Percentiles rank a stretch among this genome's conserved stretches.
phyloP scores from a whole-genome alignment of 2,888 invertebrate species.

The Balanococcus diminutus region DNA sequence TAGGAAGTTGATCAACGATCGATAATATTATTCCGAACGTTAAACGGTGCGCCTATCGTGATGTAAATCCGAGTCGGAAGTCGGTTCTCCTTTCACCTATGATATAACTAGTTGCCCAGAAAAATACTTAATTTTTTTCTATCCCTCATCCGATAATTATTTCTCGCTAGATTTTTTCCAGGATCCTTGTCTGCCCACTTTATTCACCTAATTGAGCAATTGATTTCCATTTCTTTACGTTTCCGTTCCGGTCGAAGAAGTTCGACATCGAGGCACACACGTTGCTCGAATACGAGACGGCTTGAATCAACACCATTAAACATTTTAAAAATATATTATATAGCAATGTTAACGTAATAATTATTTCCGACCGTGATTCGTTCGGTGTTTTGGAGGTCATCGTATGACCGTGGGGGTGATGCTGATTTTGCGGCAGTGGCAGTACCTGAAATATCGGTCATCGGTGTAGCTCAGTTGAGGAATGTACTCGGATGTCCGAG shows the following conservation, averaged over 20 bases:
- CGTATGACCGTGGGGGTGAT: slow-evolving; percentile 51
- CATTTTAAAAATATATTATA: slow-evolving; percentile 6
- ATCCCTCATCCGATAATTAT: not conserved
- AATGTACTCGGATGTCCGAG: not conserved
- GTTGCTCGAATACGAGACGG: slow-evolving; percentile 16
- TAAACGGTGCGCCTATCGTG: not conserved
- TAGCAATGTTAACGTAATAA: slow-evolving; percentile 48
- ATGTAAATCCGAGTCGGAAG: slow-evolving; percentile 28
- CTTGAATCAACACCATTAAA: slow-evolving; percentile 38
- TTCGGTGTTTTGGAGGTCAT: slow-evolving; percentile 47
- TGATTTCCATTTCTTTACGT: slow-evolving; percentile 1
- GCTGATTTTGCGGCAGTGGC: slow-evolving; percentile 49
- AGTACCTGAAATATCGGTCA: slow-evolving; percentile 47
- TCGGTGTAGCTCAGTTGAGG: not conserved
- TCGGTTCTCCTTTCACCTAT: slow-evolving; percentile 31
- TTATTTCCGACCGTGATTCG: slow-evolving; percentile 53
- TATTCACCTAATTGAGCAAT: slow-evolving; percentile 18
- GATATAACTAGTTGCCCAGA: slow-evolving; percentile 21
- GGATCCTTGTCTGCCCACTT: not conserved
- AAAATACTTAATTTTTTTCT: slow-evolving; percentile 29
- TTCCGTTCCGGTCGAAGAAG: slow-evolving; percentile 27
- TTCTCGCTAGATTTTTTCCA: not conserved
- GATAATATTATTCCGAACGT: not conserved
- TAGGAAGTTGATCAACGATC: not conserved
- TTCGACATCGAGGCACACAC: not conserved